Conservation (phyloP, 2,797 vertebrate genomes). For the Gymnoscopelus braueri region DNA sequence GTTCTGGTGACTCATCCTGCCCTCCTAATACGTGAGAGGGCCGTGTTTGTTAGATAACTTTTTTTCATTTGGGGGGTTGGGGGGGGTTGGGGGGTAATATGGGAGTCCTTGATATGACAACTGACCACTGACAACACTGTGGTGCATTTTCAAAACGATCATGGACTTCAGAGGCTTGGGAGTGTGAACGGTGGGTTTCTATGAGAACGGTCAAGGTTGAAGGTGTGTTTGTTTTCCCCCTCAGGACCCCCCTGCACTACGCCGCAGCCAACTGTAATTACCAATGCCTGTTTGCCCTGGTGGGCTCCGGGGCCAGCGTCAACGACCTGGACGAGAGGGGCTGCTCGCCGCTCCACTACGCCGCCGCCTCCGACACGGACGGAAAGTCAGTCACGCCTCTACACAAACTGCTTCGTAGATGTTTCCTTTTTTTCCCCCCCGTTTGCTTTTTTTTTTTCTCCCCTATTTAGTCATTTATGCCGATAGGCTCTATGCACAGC, state of each 20-base stretch:
- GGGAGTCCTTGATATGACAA: no score
- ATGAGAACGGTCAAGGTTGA: no score
- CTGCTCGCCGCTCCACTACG: constrained; percentile 96
- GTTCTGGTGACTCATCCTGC: no score
- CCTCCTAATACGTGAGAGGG: no score
- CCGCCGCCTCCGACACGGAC: constrained; percentile 95
- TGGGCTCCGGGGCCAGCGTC: constrained; percentile 97
- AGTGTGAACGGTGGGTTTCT: no score
- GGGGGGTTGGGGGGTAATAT: no score
- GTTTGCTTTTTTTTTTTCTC: not conserved
- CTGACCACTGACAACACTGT: no score
- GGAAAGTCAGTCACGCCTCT: constrained; percentile 89
- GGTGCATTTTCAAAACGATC: constrained; percentile 24
- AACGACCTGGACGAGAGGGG: constrained; percentile 96
- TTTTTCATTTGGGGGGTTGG: no score
- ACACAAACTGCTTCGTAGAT: not conserved
- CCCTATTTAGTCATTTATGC: no score
- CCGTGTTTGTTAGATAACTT: no score
- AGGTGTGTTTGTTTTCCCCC: constrained; percentile 38
- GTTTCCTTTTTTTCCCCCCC: not conserved
- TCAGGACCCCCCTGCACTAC: constrained; percentile 96
- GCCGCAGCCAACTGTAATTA: constrained; percentile 99
- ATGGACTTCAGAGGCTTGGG: not conserved
- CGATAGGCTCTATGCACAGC: not conserved
- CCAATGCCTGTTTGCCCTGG: constrained; percentile 99